Evolutionary conservation across 2,113 vertebrate genomes (phyloP), one percentile per base, ranked within the genome.

Genomic region (Phrynosoma platyrhinos): DNA sequence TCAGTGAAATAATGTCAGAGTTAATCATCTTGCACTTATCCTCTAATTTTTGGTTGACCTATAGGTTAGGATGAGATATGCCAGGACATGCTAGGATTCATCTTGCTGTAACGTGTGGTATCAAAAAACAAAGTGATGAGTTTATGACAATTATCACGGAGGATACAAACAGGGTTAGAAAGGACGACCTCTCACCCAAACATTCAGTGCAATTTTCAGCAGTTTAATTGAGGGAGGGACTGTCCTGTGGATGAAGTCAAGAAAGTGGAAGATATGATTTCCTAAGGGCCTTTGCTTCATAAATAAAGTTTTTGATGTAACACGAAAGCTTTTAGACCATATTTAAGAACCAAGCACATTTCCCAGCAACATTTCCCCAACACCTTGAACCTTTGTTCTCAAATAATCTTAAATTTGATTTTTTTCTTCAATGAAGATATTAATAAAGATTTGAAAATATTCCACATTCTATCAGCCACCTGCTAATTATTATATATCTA

Each of bases 41-140:
- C 91, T 84, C 72, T 91, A 52, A 78, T 92, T 92, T 93, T 93
- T 93, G 13, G 66, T 52, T 93, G 90, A 93, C 64, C 0, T 88
- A 0, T 42, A 80, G 84, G 21, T 95, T 91, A 95, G 72, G 53
- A 92, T 74, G 52, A 93, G 16, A 86, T 82, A 55, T 87, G 40
- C 85, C 91, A 94, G 58, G 47, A 87, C 81, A 77, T 64, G 83
- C 85, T 88, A 95, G 79, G 32, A 84, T 90, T 89, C 30, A 47
- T 66, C 82, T 91, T 89, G 66, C 91, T 82, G 87, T 92, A 93
- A 93, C 53, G 91, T 91, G 42, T 83, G 84, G 95, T 84, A 93
- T 64, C 81, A 68, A 88, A 91, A 74, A 95, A 83, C 58, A 32
- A 92, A 90, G 42, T 32, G 78, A 92, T 90, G 13, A 68, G 53